phyloP scores from a whole-genome alignment of 2,888 invertebrate species.

The Drosophila vallismaia region DNA sequence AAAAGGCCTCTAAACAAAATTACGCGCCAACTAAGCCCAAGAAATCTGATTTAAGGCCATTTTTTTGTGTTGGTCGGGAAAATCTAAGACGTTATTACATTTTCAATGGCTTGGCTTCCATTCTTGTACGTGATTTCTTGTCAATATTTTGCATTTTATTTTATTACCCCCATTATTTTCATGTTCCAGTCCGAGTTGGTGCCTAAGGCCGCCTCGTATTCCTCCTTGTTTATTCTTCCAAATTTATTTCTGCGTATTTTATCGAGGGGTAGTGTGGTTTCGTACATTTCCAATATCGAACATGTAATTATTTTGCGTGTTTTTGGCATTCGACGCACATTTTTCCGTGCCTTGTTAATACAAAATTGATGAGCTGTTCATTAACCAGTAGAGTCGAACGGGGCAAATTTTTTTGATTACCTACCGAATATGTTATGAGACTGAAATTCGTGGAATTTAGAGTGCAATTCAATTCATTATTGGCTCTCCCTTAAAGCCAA shows the following conservation, averaged over 20 bases:
- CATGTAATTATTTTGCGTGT: slow-evolving; percentile 46
- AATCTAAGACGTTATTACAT: slow-evolving; percentile 23
- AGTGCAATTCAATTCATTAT: neutral
- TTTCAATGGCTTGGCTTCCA: slow-evolving; percentile 36
- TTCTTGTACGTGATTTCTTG: slow-evolving; percentile 60
- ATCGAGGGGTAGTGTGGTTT: neutral
- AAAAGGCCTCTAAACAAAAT: slow-evolving; percentile 65
- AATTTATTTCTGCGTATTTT: neutral
- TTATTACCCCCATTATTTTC: slow-evolving; percentile 35
- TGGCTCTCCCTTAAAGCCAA: neutral
- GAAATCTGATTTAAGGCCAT: slow-evolving; percentile 63
- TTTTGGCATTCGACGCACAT: slow-evolving; percentile 59
- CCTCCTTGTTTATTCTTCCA: slow-evolving; percentile 24
- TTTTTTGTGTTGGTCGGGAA: slow-evolving; percentile 11
- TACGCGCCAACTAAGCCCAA: slow-evolving; percentile 67
- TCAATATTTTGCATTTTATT: slow-evolving; percentile 41
- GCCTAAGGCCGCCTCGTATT: slow-evolving; percentile 4
- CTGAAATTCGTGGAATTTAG: slow-evolving; percentile 1
- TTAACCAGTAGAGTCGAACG: slow-evolving; percentile 35
- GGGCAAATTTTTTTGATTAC: slow-evolving; percentile 13
- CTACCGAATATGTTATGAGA: slow-evolving; percentile 14
- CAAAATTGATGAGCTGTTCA: slow-evolving; percentile 59
- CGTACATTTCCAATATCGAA: slow-evolving; percentile 3
- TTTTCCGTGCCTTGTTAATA: slow-evolving; percentile 40
- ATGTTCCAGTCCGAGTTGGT: slow-evolving; percentile 8